Percentiles rank a stretch among this genome's conserved stretches.
These are phyloP conservation scores for Sabatieria punctata DNA, from an alignment of 2,888 invertebrate genomes.

Conservation along the genomic window DNA sequence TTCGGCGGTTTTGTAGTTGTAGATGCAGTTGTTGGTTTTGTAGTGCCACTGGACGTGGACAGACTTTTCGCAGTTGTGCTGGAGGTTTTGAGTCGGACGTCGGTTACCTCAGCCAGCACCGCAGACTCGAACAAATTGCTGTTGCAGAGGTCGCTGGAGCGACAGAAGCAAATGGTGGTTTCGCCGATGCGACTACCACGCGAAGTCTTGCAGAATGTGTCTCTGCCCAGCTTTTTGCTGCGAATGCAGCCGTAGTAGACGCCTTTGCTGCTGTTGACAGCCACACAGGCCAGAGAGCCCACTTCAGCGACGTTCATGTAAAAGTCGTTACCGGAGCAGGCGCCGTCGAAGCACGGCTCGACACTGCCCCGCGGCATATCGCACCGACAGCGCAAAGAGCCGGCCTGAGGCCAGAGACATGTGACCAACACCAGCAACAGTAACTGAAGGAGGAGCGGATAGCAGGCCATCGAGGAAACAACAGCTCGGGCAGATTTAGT, in stretches of 20 bases:
- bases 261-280: background rate
- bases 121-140: background rate
- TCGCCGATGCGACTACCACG: background rate
- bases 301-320: too few relatives aligned
- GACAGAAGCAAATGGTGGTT: background rate
- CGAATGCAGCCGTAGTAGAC: constrained; percentile 1
- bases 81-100: background rate
- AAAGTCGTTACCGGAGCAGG: too few relatives aligned
- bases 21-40: background rate
- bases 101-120: background rate
- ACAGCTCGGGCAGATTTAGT: too few relatives aligned
- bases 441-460: too few relatives aligned
- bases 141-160: background rate
- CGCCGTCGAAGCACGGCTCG: too few relatives aligned
- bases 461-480: too few relatives aligned
- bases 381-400: too few relatives aligned
- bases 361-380: too few relatives aligned
- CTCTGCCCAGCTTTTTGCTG: background rate
- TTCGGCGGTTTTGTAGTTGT: constrained; percentile 1
- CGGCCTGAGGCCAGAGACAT: too few relatives aligned
- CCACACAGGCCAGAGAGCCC: background rate
- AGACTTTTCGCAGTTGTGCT: background rate
- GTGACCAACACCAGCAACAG: too few relatives aligned
- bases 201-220: background rate
- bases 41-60: background rate